These are phyloP conservation scores for Lepidochrysops patricia DNA, from an alignment of 2,888 invertebrate species.

Conservation along the genomic window DNA sequence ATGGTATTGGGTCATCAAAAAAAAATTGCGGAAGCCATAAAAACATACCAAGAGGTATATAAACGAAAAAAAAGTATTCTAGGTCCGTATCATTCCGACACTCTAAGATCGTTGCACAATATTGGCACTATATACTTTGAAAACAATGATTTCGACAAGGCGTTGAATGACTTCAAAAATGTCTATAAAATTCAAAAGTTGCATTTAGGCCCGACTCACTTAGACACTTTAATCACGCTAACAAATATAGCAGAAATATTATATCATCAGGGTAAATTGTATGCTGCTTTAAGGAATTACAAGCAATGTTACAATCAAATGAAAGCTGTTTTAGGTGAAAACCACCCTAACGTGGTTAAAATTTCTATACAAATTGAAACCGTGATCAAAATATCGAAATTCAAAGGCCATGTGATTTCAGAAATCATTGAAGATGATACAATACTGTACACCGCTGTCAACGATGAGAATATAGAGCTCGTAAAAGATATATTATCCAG, in stretches of 20 bases:
- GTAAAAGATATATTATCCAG: neutral
- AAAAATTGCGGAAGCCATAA: neutral
- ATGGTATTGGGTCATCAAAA: conserved; percentile 1
- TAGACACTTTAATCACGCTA: conserved; percentile 1
- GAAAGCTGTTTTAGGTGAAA: conserved; percentile 2
- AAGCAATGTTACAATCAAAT: neutral
- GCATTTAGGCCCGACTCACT: neutral
- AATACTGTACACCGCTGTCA: neutral
- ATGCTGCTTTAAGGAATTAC: neutral
- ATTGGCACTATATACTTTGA: neutral
- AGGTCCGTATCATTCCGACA: conserved; percentile 5
- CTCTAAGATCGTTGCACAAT: conserved; percentile 6
- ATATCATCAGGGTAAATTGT: neutral
- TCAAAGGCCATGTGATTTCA: neutral
- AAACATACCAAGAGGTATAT: neutral
- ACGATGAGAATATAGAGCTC: neutral
- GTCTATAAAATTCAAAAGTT: neutral
- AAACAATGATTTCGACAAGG: neutral
- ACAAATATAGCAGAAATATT: neutral
- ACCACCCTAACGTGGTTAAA: neutral
- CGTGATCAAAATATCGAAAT: neutral
- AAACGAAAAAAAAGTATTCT: neutral
- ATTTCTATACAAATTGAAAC: neutral
- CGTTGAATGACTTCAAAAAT: neutral
- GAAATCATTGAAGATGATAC: neutral